A percentile compares a stretch with the other conserved stretches of the same genome.
phyloP scores from a whole-genome alignment of 2,113 vertebrate species.

The Gallinago undulata region DNA sequence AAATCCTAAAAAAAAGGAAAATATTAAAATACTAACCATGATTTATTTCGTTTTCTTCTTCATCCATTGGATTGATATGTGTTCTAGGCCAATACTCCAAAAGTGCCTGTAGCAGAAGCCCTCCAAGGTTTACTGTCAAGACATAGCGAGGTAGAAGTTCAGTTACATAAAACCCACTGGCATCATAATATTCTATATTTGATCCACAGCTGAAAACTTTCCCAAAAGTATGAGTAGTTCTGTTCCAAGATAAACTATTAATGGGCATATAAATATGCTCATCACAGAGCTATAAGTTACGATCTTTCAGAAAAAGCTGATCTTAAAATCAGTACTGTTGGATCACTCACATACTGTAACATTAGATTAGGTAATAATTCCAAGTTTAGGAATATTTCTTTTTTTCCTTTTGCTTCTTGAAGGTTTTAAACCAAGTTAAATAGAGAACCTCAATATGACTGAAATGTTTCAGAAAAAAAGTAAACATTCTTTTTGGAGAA shows the following conservation, averaged over 20 bases:
- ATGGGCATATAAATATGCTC: neutral
- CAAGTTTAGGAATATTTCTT: neutral
- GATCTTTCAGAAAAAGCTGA: neutral
- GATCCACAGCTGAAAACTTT: neutral
- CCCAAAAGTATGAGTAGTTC: neutral
- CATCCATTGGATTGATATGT: constrained; percentile 96
- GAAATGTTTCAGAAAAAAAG: neutral
- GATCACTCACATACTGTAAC: neutral
- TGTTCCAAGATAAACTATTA: neutral
- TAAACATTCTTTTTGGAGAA: neutral
- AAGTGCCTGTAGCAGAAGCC: constrained; percentile 93
- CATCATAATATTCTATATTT: neutral
- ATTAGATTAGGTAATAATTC: neutral
- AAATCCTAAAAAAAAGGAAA: neutral
- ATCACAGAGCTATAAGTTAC: neutral
- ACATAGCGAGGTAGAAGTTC: neutral
- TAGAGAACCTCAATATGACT: neutral
- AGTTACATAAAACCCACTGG: rapidly evolving
- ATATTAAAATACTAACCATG: constrained; percentile 75
- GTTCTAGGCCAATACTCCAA: constrained; percentile 98
- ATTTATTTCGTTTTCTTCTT: constrained; percentile 95
- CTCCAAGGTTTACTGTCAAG: constrained; percentile 91
- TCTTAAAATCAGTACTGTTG: neutral
- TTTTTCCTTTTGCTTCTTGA: neutral
- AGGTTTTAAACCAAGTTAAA: neutral